These are phyloP conservation scores for Chaitophorus viminalis DNA, from an alignment of 2,888 invertebrate genomes.

Conservation along the genomic window DNA sequence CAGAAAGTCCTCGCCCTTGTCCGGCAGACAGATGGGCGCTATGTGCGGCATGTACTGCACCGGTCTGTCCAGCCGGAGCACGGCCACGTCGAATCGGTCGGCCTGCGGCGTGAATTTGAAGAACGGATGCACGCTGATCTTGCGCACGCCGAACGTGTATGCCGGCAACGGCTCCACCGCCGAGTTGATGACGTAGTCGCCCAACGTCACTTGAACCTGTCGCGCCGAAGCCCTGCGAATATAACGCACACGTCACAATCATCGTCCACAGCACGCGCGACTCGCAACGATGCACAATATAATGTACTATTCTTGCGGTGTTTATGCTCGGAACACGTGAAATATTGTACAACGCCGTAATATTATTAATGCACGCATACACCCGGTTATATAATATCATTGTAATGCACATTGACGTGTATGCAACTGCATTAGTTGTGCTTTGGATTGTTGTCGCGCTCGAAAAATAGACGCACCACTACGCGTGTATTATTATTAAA, in stretches of 20 bases:
- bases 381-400: too few relatives aligned
- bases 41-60: conserved; percentile 93
- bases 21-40: conserved; percentile 89
- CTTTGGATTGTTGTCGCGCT: too few relatives aligned
- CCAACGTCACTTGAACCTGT: conserved; percentile 90
- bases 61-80: conserved; percentile 84
- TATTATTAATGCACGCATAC: too few relatives aligned
- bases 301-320: too few relatives aligned
- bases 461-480: too few relatives aligned
- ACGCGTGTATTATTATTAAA: too few relatives aligned
- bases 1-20: conserved; percentile 87
- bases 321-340: too few relatives aligned
- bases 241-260: conserved; percentile 67
- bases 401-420: too few relatives aligned
- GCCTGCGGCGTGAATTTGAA: conserved; percentile 88
- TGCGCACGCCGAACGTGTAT: conserved; percentile 90
- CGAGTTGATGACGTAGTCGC: conserved; percentile 94
- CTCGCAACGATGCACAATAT: too few relatives aligned
- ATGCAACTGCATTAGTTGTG: too few relatives aligned
- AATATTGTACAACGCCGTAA: too few relatives aligned
- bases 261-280: neutral
- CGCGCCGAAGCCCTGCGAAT: conserved; percentile 90
- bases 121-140: conserved; percentile 90
- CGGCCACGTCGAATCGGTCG: conserved; percentile 87
- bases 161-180: conserved; percentile 91